Conservation (phyloP, 1,140 invertebrate species). For the Cyclargus thomasi region DNA sequence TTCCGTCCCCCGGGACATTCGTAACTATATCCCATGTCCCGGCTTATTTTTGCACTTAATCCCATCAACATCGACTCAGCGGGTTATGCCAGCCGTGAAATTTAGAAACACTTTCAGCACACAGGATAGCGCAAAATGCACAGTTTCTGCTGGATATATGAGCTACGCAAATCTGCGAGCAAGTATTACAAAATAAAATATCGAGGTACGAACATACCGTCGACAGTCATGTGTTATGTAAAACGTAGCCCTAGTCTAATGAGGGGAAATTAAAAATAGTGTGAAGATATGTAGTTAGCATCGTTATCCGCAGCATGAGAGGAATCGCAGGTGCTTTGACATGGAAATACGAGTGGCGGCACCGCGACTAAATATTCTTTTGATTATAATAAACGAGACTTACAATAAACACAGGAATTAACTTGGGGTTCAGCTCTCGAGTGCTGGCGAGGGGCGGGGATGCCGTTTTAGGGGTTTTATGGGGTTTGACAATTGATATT, state of each 20-base stretch:
- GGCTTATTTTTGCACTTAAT: no score
- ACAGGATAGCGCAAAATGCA: no score
- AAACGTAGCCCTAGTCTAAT: background rate
- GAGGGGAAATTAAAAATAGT: background rate
- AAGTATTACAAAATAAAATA: no score
- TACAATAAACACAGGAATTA: conserved; percentile 25
- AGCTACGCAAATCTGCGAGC: no score
- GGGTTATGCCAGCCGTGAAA: no score
- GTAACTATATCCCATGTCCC: no score
- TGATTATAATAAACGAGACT: conserved; percentile 31
- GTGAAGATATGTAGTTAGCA: conserved; percentile 12
- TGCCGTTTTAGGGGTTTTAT: background rate
- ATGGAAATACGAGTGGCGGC: conserved; percentile 37
- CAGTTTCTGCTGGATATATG: no score
- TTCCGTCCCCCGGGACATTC: no score
- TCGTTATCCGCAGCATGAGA: background rate
- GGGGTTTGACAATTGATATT: background rate
- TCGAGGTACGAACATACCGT: background rate
- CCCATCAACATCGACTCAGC: no score
- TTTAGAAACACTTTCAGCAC: no score
- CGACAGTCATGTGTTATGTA: background rate
- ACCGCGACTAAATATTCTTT: conserved; percentile 25
- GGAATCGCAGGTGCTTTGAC: conserved; percentile 17
- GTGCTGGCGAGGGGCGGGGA: background rate
- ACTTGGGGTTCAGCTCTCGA: background rate